Base-by-base conservation (phyloP, 2,888 invertebrate genomes). In the Lobophora halterata region DNA sequence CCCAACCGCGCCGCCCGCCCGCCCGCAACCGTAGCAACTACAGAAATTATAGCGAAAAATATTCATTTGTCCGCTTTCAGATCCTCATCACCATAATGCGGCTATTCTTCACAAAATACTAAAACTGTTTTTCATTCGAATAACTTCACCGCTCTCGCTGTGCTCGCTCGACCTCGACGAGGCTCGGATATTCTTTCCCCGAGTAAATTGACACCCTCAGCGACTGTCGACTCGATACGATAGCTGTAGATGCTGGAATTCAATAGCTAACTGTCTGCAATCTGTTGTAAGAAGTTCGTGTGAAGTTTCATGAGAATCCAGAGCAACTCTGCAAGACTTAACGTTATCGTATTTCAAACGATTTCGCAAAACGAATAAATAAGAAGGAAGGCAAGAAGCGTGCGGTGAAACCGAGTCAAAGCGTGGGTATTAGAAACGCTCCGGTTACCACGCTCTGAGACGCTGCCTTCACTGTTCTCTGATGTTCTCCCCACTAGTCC, bases 351-450 rank as follows among this genome's bases (percentile, higher is more conserved):
- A 78, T 87, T 86, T 81, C 86, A 86, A 86, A 87, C 79, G 83
- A 79, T 86, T 85, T 83, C 83, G 82, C 79, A 85, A 86, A 86
- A 82, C 81, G 79, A 81, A 83, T 79, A 82, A 85, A 79, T 74
- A 86, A 78, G 81, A 86, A 79, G 76, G 73, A 63, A 80, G 82
- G 82, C 79, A 83, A 85, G 81, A 86, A 81, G 79, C 81, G 82
- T 86, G 81, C 85, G 81, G 82, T 86, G 86, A 85, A 85, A 87
- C 79, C 71, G 74, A 85, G 74, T 81, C 83, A 78, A 80, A 85
- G 82, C 83, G 83, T 80, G 80, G 79, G 80, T 87, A 87, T 86
- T 85, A 86, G 83, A 86, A 86, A 85, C 82, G 86, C 83, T 86
- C 86, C 86, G 81, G 79, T 86, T 85, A 82, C 86, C 79, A 74